phyloP scores from a whole-genome alignment of 2,113 vertebrate species.

The Gila orcuttii region DNA sequence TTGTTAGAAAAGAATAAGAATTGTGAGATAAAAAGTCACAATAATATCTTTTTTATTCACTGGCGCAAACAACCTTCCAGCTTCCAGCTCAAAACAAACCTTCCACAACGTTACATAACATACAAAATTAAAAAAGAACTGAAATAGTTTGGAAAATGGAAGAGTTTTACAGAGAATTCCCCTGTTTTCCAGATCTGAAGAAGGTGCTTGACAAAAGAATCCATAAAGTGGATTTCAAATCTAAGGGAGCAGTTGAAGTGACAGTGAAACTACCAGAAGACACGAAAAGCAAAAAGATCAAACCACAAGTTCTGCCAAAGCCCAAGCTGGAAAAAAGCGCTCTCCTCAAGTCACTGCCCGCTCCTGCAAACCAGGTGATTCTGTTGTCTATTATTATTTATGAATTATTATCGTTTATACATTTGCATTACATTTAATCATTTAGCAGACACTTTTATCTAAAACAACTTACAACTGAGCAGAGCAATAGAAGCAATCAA shows the following conservation, averaged over 20 bases:
- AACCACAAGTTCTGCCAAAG: constrained; percentile 7
- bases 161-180: background rate
- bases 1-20: too few relatives aligned
- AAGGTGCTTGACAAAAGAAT: constrained; percentile 56
- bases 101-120: too few relatives aligned
- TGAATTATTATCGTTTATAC: background rate
- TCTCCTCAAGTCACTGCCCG: background rate
- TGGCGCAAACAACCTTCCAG: too few relatives aligned
- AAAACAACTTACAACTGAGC: too few relatives aligned
- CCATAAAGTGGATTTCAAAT: constrained; percentile 59
- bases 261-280: constrained; percentile 43
- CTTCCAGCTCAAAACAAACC: too few relatives aligned
- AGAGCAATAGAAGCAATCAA: too few relatives aligned
- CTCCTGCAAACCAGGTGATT: background rate
- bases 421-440: too few relatives aligned
- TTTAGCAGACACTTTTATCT: too few relatives aligned
- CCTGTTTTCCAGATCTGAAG: constrained; percentile 41
- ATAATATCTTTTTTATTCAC: too few relatives aligned
- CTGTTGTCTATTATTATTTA: background rate
- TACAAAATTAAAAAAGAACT: background rate
- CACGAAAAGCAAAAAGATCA: background rate
- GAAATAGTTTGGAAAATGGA: background rate
- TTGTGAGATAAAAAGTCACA: too few relatives aligned
- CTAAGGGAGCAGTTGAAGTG: constrained; percentile 48
- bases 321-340: background rate